Evolutionary conservation across 2,113 vertebrate species (phyloP).

Genomic region (Oncorhynchus gorbuscha): DNA sequence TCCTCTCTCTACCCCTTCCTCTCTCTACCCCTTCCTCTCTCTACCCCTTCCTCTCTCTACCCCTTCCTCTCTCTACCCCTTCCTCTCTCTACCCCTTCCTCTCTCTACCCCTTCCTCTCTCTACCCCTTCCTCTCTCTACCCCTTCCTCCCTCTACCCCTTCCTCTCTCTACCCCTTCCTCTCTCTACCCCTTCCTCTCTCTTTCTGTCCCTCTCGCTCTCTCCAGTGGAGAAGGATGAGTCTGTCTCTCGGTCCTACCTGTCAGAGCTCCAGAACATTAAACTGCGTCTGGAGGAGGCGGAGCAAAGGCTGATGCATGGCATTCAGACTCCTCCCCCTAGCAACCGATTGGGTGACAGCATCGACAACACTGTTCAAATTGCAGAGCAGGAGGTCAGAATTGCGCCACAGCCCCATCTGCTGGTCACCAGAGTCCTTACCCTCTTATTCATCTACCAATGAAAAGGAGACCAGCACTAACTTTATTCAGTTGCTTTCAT

Average conservation of each 20-base stretch:
- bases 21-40: not conserved
- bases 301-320: constrained; percentile 81
- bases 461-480: not conserved
- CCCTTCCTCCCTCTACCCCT: too few species aligned
- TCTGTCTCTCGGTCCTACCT: constrained; percentile 81
- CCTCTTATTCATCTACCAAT: not conserved
- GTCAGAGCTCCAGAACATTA: constrained; percentile 87
- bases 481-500: not conserved
- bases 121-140: too few species aligned
- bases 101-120: not conserved
- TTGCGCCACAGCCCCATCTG: constrained; percentile 35
- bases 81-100: not conserved
- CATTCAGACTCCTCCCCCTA: constrained; percentile 75
- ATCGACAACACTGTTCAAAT: constrained; percentile 78
- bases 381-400: constrained; percentile 87
- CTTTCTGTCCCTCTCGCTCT: not conserved
- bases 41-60: not conserved
- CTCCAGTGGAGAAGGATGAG: constrained; percentile 93
- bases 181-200: not conserved
- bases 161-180: not conserved
- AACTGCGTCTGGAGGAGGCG: constrained; percentile 80
- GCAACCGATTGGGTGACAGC: constrained; percentile 65
- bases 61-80: not conserved
- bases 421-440: constrained; percentile 28
- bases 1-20: not conserved